Evolutionary conservation across 2,113 vertebrate genomes (phyloP).

Genomic region (Menura novaehollandiae): DNA sequence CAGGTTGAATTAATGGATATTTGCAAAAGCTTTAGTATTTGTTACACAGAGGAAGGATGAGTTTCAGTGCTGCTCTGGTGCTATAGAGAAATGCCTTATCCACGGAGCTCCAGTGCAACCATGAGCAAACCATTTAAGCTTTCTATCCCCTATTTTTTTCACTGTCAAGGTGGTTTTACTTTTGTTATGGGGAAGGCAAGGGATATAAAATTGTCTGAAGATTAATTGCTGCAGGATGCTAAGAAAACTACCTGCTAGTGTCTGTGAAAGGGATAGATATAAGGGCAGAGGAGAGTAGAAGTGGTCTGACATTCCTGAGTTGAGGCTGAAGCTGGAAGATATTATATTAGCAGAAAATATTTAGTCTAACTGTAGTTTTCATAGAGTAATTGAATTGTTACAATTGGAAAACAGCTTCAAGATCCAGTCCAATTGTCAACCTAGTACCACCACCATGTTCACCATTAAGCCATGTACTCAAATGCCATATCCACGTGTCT

Average conservation of each 20-base stretch:
- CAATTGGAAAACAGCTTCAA: neutral
- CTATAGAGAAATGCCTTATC: neutral
- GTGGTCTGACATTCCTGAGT: neutral
- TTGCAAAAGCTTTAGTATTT: neutral
- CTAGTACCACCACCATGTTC: too few relatives aligned
- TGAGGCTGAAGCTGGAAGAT: neutral
- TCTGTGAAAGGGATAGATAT: neutral
- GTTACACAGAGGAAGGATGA: neutral
- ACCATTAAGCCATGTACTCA: neutral
- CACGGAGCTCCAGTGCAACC: neutral
- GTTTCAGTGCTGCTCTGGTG: neutral
- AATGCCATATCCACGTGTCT: fast-evolving
- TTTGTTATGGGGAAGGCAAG: neutral
- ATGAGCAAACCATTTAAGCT: neutral
- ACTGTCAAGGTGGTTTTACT: neutral
- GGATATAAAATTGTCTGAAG: neutral
- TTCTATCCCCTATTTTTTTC: neutral
- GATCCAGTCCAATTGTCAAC: neutral
- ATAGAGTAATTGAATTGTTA: neutral
- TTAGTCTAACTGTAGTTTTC: neutral
- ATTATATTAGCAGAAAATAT: neutral
- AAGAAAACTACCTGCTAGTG: neutral
- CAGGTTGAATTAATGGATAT: neutral
- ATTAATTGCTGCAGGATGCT: neutral
- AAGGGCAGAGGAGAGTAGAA: neutral